Conservation (phyloP, 2,797 vertebrate genomes). For the Takifugu rubripes region DNA sequence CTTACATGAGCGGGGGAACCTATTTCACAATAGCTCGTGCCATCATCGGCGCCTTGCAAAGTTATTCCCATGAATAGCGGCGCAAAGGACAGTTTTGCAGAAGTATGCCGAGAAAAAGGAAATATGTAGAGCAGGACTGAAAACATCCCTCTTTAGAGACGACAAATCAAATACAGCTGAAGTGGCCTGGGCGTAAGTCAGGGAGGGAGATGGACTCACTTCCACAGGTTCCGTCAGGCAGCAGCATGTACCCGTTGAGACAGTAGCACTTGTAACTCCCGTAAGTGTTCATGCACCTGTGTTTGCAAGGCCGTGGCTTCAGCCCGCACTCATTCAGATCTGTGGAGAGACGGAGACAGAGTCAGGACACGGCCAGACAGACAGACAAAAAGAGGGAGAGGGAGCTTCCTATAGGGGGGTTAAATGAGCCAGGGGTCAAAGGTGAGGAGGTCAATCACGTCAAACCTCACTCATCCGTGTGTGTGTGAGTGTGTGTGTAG, state of each 20-base stretch:
- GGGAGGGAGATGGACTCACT: slow-evolving; percentile 70
- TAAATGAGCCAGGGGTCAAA: slow-evolving; percentile 55
- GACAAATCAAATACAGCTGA: neutral
- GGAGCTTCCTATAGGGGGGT: slow-evolving; percentile 8
- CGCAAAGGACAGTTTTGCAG: slow-evolving; percentile 13
- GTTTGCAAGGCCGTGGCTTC: slow-evolving; percentile 91
- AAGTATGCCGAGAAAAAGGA: neutral
- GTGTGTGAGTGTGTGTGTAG: slow-evolving; percentile 18
- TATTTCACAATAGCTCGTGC: slow-evolving; percentile 29
- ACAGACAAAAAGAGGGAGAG: slow-evolving; percentile 3
- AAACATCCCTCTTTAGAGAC: slow-evolving; percentile 15
- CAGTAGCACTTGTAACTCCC: slow-evolving; percentile 99
- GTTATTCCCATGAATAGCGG: slow-evolving; percentile 13
- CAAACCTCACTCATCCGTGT: slow-evolving; percentile 45
- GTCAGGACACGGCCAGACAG: neutral
- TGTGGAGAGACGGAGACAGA: slow-evolving; percentile 59
- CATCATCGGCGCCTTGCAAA: slow-evolving; percentile 14
- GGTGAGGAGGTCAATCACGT: slow-evolving; percentile 53
- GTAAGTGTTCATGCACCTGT: slow-evolving; percentile 94
- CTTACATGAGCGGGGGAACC: slow-evolving; percentile 18
- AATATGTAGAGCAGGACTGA: slow-evolving; percentile 4
- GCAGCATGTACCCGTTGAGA: slow-evolving; percentile 89
- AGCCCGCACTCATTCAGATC: slow-evolving; percentile 96
- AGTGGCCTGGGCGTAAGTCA: neutral
- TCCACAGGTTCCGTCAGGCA: slow-evolving; percentile 91